A percentile compares a stretch with the other conserved stretches of the same genome.
Conservation (phyloP, 2,888 invertebrate species). For the Nezara viridula region DNA sequence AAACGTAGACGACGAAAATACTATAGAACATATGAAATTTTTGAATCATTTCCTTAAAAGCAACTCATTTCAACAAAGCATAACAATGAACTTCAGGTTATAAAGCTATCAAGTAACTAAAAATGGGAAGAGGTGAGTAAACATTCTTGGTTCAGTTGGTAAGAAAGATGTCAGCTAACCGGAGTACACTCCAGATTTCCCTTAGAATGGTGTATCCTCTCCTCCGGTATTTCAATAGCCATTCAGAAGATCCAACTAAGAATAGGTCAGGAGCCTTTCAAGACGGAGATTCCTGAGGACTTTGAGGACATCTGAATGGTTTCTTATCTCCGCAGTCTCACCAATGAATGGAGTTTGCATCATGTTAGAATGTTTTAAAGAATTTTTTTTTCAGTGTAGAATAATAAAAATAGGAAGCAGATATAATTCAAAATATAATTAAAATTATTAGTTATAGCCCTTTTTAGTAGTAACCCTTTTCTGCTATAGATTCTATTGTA, state of each 20-base stretch:
- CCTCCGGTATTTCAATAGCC: not conserved
- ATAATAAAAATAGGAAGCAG: too few relatives aligned
- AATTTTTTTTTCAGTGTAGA: not conserved
- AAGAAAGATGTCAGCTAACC: not conserved
- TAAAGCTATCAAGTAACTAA: not conserved
- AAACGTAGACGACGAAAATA: too few relatives aligned
- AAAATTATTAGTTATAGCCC: too few relatives aligned
- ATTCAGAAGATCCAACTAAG: not conserved
- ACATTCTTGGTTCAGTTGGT: not conserved
- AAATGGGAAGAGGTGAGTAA: not conserved
- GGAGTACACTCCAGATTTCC: not conserved
- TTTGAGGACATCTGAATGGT: not conserved
- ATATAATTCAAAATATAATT: too few relatives aligned
- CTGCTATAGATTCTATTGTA: too few relatives aligned
- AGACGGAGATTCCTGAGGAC: not conserved
- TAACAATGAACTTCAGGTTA: not conserved
- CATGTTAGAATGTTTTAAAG: not conserved
- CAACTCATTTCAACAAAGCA: too few relatives aligned
- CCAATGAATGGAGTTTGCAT: not conserved
- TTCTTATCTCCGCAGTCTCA: not conserved
- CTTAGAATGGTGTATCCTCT: not conserved
- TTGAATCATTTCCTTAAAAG: too few relatives aligned
- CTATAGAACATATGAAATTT: too few relatives aligned
- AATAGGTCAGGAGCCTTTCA: not conserved
- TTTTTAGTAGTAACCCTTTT: too few relatives aligned